Evolutionary conservation across 2,797 vertebrate species (phyloP).

Genomic region (Remorina albescens): DNA sequence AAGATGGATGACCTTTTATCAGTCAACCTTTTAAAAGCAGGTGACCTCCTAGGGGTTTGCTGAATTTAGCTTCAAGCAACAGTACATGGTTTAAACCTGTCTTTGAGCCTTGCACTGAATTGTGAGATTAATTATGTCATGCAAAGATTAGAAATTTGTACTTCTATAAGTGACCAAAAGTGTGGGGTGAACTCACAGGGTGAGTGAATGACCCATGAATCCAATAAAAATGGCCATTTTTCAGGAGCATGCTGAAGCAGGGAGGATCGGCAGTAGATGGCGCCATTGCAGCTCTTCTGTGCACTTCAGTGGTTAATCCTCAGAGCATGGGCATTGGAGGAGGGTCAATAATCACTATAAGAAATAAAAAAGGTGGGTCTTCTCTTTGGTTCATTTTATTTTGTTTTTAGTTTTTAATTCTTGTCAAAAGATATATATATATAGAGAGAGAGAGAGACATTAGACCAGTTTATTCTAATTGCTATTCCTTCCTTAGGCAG

Average conservation of each 20-base stretch:
- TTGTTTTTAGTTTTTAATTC: too few relatives aligned
- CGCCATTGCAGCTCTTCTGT: constrained; percentile 92
- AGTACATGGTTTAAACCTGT: constrained; percentile 51
- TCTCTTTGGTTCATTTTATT: not conserved
- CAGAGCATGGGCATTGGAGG: constrained; percentile 97
- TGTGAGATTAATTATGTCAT: not conserved
- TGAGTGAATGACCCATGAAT: constrained; percentile 13
- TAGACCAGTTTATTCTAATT: too few relatives aligned
- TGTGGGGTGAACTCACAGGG: not conserved
- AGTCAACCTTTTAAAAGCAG: not conserved
- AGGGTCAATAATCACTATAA: constrained; percentile 91
- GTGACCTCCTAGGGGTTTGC: not conserved
- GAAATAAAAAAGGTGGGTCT: constrained; percentile 86
- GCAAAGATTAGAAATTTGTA: too few relatives aligned
- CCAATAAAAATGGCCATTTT: constrained; percentile 10
- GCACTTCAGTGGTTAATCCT: constrained; percentile 91
- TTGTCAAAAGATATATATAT: too few relatives aligned
- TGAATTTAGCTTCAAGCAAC: not conserved
- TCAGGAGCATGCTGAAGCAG: constrained; percentile 86
- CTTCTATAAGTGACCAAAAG: not conserved
- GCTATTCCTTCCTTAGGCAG: constrained; percentile 71
- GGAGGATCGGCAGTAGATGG: constrained; percentile 93
- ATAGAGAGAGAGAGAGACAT: too few relatives aligned
- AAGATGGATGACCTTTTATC: not conserved
- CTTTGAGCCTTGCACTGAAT: constrained; percentile 18